Evolutionary conservation across 2,888 invertebrate species (phyloP), one percentile per base, ranked within the genome.

Genomic region (Sarcophaga caerulescens): DNA sequence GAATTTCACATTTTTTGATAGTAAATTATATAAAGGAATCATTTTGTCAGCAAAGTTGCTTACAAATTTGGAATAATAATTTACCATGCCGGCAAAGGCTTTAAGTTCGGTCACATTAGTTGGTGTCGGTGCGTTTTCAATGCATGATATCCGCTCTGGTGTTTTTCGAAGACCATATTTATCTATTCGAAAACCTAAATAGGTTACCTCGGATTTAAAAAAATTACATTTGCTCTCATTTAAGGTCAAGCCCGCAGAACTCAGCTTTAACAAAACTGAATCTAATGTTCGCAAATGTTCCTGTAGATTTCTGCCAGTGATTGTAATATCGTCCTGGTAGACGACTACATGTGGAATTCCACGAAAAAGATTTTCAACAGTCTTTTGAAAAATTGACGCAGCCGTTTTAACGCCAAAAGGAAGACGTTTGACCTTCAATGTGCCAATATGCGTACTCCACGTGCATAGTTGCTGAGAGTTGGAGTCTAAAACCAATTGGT

Each of bases 1-100:
- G 44, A 89, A 90, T 85, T n/a, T 65, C 25, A 25, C 60, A 23
- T 81, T 78, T 66, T 88, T 88, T 68, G 75, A 74, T 60, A 88
- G 44, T n/a, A 88, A 47, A 6, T 77, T 68, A 70, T 88, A 82
- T 6, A 88, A 44, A 12, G 77, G 76, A 19, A 23, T 44, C 52
- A 88, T 69, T 52, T 84, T 84, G 4, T 73, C 12, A 0, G 88
- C 52, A 66, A 88, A 75, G 75, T 88, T 77, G 17, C 74, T 47
- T 3, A 87, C 83, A 63, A 87, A 87, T 57, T 79, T 87, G n/a
- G 68, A 81, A 69, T 75, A 74, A 75, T 81, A 81, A 68, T 81
- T 81, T 11, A 75, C 21, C 75, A 81, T 74, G 3, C 73, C 71
- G 14, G 73, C 14, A 74, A 81, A 81, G 10, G 74, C 81, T 60